A percentile compares a stretch with the other conserved stretches of the same genome.
phyloP scores from a whole-genome alignment of 2,888 invertebrate species.

The Bursaphelenchus okinawaensis region DNA sequence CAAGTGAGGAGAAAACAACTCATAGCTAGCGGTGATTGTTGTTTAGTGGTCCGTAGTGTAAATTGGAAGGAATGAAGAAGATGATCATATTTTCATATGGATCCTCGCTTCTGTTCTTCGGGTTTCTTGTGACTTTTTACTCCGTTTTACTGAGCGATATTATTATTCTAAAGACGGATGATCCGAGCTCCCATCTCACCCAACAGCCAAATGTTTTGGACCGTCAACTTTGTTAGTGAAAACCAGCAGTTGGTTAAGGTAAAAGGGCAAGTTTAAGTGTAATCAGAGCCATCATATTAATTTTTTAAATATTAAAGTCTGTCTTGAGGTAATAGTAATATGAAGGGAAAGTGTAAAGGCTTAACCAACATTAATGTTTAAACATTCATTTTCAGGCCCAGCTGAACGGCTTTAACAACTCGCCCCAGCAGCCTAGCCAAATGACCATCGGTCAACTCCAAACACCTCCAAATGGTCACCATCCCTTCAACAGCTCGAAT shows the following conservation, averaged over 20 bases:
- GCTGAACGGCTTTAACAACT: neutral
- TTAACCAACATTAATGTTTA: too few species aligned
- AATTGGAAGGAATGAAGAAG: neutral
- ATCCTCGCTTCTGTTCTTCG: neutral
- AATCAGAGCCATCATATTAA: too few species aligned
- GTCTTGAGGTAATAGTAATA: too few species aligned
- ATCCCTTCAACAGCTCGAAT: neutral
- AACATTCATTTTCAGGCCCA: neutral
- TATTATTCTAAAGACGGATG: neutral
- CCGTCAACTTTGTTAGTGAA: neutral
- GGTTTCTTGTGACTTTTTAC: neutral
- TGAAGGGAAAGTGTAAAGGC: too few species aligned
- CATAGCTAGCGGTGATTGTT: too few species aligned
- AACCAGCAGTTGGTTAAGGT: too few species aligned
- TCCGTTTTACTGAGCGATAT: neutral
- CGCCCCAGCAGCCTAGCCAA: neutral
- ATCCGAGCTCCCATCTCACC: too few species aligned
- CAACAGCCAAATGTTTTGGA: neutral
- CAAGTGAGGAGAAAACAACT: too few species aligned
- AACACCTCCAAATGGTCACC: conserved; percentile 5
- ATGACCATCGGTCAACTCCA: neutral
- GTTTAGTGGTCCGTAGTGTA: neutral
- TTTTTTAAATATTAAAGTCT: too few species aligned
- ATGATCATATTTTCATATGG: neutral
- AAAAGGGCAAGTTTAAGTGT: too few species aligned